phyloP scores from a whole-genome alignment of 2,797 vertebrate species.

The Cetoscarus ocellatus region DNA sequence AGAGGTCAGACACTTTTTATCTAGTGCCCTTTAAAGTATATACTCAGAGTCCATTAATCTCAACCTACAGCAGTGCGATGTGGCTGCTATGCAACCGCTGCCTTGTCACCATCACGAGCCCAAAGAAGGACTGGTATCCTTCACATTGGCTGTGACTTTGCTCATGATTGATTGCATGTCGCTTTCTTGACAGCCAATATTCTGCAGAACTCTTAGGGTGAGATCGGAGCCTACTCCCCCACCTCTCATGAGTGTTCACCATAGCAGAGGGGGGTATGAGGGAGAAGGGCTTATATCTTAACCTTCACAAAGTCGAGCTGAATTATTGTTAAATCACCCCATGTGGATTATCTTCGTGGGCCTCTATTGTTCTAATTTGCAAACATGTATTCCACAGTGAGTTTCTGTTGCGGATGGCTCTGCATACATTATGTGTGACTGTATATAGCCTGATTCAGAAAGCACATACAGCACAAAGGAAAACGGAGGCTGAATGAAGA shows the following conservation, averaged over 20 bases:
- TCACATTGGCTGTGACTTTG: slow-evolving; percentile 80
- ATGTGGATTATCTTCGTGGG: slow-evolving; percentile 35
- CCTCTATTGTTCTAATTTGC: slow-evolving; percentile 58
- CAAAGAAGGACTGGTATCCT: slow-evolving; percentile 71
- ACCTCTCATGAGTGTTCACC: slow-evolving; percentile 27
- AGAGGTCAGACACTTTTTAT: slow-evolving; percentile 53
- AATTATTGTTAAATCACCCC: slow-evolving; percentile 56
- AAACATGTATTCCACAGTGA: slow-evolving; percentile 52
- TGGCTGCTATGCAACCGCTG: slow-evolving; percentile 52
- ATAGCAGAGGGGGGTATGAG: slow-evolving; percentile 4
- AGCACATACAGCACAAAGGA: slow-evolving; percentile 17
- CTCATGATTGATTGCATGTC: slow-evolving; percentile 80
- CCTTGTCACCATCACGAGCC: slow-evolving; percentile 54
- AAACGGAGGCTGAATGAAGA: slow-evolving; percentile 44
- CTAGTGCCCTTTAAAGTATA: slow-evolving; percentile 52
- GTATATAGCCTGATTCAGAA: slow-evolving; percentile 6
- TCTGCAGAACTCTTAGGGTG: slow-evolving; percentile 51
- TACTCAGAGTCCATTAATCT: slow-evolving; percentile 65
- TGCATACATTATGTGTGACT: slow-evolving; percentile 40
- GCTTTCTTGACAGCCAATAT: slow-evolving; percentile 76
- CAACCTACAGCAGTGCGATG: slow-evolving; percentile 41
- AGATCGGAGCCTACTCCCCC: slow-evolving; percentile 11
- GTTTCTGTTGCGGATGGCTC: slow-evolving; percentile 20
- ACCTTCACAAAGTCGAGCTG: slow-evolving; percentile 69
- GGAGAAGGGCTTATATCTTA: slow-evolving; percentile 27